These are phyloP conservation scores for Orthosia cruda DNA, from an alignment of 2,888 invertebrate species.

Conservation along the genomic window DNA sequence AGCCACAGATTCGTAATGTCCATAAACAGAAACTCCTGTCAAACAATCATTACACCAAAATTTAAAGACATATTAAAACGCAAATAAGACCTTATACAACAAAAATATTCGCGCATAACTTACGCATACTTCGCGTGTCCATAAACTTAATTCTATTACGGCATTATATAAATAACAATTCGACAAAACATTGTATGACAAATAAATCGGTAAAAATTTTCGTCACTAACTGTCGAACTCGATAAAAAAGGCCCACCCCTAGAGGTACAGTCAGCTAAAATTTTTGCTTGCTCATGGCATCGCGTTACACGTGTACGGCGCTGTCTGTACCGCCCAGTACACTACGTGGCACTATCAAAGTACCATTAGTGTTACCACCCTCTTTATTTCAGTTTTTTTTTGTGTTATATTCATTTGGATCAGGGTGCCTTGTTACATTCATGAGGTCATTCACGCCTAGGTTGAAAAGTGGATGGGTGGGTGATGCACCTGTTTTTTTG, in stretches of 20 bases:
- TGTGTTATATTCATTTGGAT: constrained; percentile 72
- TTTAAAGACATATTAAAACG: constrained; percentile 46
- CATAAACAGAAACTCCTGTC: constrained; percentile 16
- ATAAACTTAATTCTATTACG: constrained; percentile 55
- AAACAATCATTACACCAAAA: constrained; percentile 20
- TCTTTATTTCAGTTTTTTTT: constrained; percentile 71
- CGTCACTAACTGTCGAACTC: constrained; percentile 9
- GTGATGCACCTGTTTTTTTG: constrained; percentile 30
- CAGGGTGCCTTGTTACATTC: constrained; percentile 67
- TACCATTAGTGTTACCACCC: constrained; percentile 80
- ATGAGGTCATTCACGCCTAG: constrained; percentile 68
- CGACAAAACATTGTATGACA: constrained; percentile 36
- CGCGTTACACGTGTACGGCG: constrained; percentile 74
- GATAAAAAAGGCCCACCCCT: constrained; percentile 61
- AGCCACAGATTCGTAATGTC: background rate
- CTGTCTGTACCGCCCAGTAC: constrained; percentile 69
- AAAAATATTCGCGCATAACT: constrained; percentile 55
- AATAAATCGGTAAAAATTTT: constrained; percentile 35
- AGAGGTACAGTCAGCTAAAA: constrained; percentile 63
- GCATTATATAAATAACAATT: constrained; percentile 55
- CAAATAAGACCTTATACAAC: constrained; percentile 41
- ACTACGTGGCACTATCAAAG: constrained; percentile 77
- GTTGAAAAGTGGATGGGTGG: constrained; percentile 34
- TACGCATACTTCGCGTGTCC: constrained; percentile 55
- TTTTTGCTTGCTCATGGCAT: constrained; percentile 72